A percentile compares a stretch with the other conserved stretches of the same genome.
phyloP scores from a whole-genome alignment of 2,797 vertebrate genomes.

The Pseudochaenichthys georgianus region DNA sequence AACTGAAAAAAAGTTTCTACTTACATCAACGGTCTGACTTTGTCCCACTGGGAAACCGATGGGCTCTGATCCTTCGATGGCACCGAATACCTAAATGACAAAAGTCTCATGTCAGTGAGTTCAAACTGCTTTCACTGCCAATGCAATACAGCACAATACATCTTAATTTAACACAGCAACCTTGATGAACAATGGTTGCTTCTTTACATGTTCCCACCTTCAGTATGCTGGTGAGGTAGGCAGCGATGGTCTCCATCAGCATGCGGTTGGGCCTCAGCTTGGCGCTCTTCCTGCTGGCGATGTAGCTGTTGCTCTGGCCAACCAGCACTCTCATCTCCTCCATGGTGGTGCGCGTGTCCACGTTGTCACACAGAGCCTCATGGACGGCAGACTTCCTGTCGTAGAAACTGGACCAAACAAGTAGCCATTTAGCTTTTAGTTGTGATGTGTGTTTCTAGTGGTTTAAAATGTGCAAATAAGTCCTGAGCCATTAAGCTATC shows the following conservation, averaged over 20 bases:
- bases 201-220: constrained; percentile 79
- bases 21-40: constrained; percentile 86
- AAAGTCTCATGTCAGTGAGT: background rate
- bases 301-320: constrained; percentile 92
- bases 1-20: constrained; percentile 59
- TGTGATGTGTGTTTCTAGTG: background rate
- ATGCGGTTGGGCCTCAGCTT: constrained; percentile 88
- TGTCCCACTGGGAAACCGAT: constrained; percentile 93
- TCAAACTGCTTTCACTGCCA: background rate
- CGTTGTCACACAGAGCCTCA: constrained; percentile 92
- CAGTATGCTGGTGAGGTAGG: constrained; percentile 92
- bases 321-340: constrained; percentile 95
- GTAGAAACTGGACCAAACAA: constrained; percentile 85
- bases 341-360: constrained; percentile 92
- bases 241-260: constrained; percentile 87
- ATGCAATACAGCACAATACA: background rate
- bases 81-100: constrained; percentile 90
- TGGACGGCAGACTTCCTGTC: constrained; percentile 90
- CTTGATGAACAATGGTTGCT: background rate
- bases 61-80: constrained; percentile 88
- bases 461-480: background rate
- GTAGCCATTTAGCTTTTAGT: background rate
- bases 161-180: background rate
- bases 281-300: constrained; percentile 88
- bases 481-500: fast-evolving